Evolutionary conservation across 2,888 invertebrate species (phyloP), one percentile per base, ranked within the genome.

Genomic region (Hoplodrina blanda): DNA sequence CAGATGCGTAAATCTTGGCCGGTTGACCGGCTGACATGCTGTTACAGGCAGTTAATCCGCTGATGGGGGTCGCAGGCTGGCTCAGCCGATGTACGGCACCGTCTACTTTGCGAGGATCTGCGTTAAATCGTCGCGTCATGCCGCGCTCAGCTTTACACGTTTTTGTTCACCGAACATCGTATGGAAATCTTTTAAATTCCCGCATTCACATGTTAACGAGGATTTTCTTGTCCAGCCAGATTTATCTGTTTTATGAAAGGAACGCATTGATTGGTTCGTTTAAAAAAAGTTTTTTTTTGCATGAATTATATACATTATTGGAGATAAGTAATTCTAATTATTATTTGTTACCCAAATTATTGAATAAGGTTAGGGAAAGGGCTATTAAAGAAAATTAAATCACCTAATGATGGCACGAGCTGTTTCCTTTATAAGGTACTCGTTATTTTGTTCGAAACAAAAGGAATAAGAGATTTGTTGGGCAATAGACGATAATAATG

Each of bases 31-130:
- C 89, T 93, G 93, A 93, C 93, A 93, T 88, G 90, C 89, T 92
- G 94, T 93, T 93, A 93, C 94, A 93, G 92, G 91, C 93, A 93
- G 93, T 93, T 94, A 94, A 94, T 94, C 94, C 92, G 87, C 87
- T 93, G 94, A 94, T 91, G 90, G 90, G 93, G 93, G 93, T 93
- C 90, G 89, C 88, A 88, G 90, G 88, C 88, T 85, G 89, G 90
- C 87, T 90, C 89, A 89, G 88, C 90, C 90, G 90, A 91, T 93
- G 87, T 85, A 87, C 88, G 90, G 87, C 86, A 87, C 85, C 86
- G 87, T 85, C 90, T 83, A 83, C 89, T 89, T 91, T 90, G 87
- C 85, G 85, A 85, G 89, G 85, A 88, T 88, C 87, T 83, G 86
- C 87, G 84, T 88, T 90, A 89, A 90, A 90, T 90, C 89, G 88